Base-by-base conservation (phyloP, 2,113 vertebrate species). In the Callipepla californica region DNA sequence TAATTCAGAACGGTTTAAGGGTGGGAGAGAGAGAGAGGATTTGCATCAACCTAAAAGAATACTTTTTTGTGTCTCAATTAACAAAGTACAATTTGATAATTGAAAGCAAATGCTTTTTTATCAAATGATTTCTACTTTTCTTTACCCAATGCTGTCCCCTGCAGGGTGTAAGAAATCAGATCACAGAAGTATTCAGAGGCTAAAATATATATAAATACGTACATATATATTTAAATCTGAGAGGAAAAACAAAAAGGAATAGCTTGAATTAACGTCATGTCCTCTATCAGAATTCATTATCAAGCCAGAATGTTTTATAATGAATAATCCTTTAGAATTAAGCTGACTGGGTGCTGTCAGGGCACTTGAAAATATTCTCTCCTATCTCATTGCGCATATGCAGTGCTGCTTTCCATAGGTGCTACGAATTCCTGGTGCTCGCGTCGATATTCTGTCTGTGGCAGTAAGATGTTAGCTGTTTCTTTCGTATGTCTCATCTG, bases 81-180 rank as follows among this genome's bases (percentile, higher is more conserved):
- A 87, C 90, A 96, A 97, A 96, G 80, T 96, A 94, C 89, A 96
- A 96, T 97, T 98, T 97, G 94, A 92, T 97, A 97, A 98, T 97
- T 96, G 89, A 93, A 97, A 98, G 96, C 97, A 98, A 98, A 97
- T 97, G 96, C 97, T 97, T 95, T 90, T 97, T 94, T 97, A 97
- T 97, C 96, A 85, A 96, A 94, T 79, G 95, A 96, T 97, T 97
- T 96, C 94, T 95, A 97, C 93, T 96, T 96, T 98, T 97, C 96
- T 98, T 98, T 96, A 96, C 97, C 97, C 98, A 98, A 97, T 98
- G 97, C 98, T 98, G 98, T 98, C 97, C 98, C 98, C 98, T 98
- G 97, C 97, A 98, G 97, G 97, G 97, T 97, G 94, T 97, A 98
- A 97, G 94, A 96, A 97, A 97, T 97, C 97, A 95, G 94, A 96